Percentiles rank a stretch among this genome's conserved stretches.
Conservation (phyloP, 2,113 vertebrate genomes). For the Macquaria ambigua region DNA sequence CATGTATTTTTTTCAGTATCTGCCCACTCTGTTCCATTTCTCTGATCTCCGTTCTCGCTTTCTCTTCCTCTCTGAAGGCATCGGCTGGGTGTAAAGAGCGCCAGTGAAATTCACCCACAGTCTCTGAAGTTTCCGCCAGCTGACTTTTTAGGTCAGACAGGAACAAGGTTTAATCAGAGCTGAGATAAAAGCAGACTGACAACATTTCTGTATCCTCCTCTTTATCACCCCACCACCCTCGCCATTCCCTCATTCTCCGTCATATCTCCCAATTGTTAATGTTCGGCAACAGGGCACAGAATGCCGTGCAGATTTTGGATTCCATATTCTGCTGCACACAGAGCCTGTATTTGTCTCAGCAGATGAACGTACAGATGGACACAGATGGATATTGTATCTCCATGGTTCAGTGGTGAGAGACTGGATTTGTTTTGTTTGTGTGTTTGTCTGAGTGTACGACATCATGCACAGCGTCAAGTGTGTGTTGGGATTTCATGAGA, state of each 20-base stretch:
- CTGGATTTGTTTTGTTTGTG: slow-evolving; percentile 52
- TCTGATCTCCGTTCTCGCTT: slow-evolving; percentile 54
- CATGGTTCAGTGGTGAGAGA: slow-evolving; percentile 48
- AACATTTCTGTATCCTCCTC: slow-evolving; percentile 62
- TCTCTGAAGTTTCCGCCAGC: slow-evolving; percentile 78
- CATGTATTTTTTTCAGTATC: slow-evolving; percentile 1
- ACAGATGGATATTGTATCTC: slow-evolving; percentile 66
- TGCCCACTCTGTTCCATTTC: slow-evolving; percentile 53
- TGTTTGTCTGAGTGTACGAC: slow-evolving; percentile 36
- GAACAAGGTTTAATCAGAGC: slow-evolving; percentile 79
- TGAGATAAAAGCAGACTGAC: slow-evolving; percentile 75
- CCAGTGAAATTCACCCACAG: slow-evolving; percentile 65
- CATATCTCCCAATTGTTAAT: slow-evolving; percentile 46
- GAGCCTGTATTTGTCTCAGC: slow-evolving; percentile 62
- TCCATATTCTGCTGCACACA: slow-evolving; percentile 59
- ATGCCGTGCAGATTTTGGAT: slow-evolving; percentile 44
- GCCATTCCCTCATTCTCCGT: slow-evolving; percentile 46
- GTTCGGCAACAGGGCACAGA: slow-evolving; percentile 45
- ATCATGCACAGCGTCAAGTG: slow-evolving; percentile 57
- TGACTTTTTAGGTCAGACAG: slow-evolving; percentile 83
- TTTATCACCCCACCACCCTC: slow-evolving; percentile 51
- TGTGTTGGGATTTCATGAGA: slow-evolving; percentile 32
- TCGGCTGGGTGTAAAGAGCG: slow-evolving; percentile 57
- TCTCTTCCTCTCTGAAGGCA: slow-evolving; percentile 56
- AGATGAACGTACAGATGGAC: slow-evolving; percentile 68